Conservation (phyloP, 2,113 vertebrate species). For the Labeo rohita region DNA sequence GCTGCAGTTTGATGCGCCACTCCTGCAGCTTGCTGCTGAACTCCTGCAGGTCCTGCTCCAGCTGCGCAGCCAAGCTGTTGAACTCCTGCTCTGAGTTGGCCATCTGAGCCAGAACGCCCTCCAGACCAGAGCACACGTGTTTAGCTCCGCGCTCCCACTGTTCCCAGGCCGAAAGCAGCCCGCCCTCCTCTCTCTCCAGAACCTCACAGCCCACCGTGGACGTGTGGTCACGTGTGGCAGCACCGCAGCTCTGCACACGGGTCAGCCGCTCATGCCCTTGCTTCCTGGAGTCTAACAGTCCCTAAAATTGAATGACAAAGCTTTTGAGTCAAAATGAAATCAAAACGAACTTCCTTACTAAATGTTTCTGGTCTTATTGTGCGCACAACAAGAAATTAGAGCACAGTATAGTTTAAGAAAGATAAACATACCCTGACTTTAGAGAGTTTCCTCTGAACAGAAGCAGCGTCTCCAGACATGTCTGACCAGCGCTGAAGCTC, state of each 20-base stretch:
- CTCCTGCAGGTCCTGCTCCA: slow-evolving; percentile 82
- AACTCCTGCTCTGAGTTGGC: slow-evolving; percentile 91
- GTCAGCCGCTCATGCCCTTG: slow-evolving; percentile 83
- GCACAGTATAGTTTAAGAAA: neutral
- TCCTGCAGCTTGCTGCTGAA: slow-evolving; percentile 76
- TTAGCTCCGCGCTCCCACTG: slow-evolving; percentile 87
- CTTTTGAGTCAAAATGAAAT: neutral
- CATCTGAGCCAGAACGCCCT: slow-evolving; percentile 83
- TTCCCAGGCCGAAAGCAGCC: slow-evolving; percentile 84
- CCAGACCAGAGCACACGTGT: slow-evolving; percentile 77
- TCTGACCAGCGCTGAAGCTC: slow-evolving; percentile 97
- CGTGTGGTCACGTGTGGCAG: slow-evolving; percentile 80
- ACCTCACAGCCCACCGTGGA: slow-evolving; percentile 83
- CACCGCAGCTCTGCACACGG: slow-evolving; percentile 83
- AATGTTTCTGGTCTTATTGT: neutral
- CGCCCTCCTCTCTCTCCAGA: slow-evolving; percentile 85
- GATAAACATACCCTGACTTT: slow-evolving; percentile 85
- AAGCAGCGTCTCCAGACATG: slow-evolving; percentile 84
- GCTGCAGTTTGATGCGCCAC: slow-evolving; percentile 74
- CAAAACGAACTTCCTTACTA: neutral
- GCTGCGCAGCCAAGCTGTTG: slow-evolving; percentile 72
- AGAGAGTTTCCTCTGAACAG: slow-evolving; percentile 85
- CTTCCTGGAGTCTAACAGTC: slow-evolving; percentile 89
- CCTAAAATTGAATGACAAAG: slow-evolving; percentile 77
- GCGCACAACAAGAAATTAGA: neutral